Base-by-base conservation (phyloP, 1,140 invertebrate species). In the Procambarus virginalis region DNA sequence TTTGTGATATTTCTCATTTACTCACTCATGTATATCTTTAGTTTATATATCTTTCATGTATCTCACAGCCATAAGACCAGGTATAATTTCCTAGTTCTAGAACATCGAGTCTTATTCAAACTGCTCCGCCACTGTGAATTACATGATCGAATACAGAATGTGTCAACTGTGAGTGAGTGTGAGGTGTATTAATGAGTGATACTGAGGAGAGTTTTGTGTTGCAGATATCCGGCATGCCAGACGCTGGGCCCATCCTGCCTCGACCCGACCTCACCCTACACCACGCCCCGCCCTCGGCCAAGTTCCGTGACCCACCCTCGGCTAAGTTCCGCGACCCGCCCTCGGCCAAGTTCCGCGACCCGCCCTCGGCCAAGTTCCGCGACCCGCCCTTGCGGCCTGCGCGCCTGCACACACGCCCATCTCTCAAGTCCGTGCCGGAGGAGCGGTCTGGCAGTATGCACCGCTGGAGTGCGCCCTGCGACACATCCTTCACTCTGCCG, bases 251-350 rank as follows among this genome's bases (percentile, higher is more conserved):
- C 88, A 89, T 89, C 58, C 75, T 78, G 60, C 88, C 88, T 45
- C 81, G 81, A 46, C n/a, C 81, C 73, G 88, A 89, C 81, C 88
- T 89, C 55, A 89, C 88, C 88, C 81, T 89, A 20, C 80, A 84
- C 88, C 88, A 58, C 88, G 58, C 88, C 45, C 88, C 88, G 73
- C 88, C 88, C 64, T 51, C 55, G 10, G 34, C 64, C 14, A n/a
- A n/a, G 6, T 49, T 51, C 20, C 49, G 68, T n/a, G 46, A 48
- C 5, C 48, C 55, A 1, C 55, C 51, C 22, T 49, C 70, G 12
- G 34, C 34, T 1, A 34, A 34, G 34, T 34, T 4, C 22, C 14
- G 4, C 68, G 17, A 68, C 81, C 34, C 87, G 45, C 55, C 12
- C 64, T 46, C 51, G 34, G 51, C 81, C 88, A 73, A 79, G 45